Base-by-base conservation (phyloP, 92 coral and sea anemone genomes). In the Montipora capitata region DNA sequence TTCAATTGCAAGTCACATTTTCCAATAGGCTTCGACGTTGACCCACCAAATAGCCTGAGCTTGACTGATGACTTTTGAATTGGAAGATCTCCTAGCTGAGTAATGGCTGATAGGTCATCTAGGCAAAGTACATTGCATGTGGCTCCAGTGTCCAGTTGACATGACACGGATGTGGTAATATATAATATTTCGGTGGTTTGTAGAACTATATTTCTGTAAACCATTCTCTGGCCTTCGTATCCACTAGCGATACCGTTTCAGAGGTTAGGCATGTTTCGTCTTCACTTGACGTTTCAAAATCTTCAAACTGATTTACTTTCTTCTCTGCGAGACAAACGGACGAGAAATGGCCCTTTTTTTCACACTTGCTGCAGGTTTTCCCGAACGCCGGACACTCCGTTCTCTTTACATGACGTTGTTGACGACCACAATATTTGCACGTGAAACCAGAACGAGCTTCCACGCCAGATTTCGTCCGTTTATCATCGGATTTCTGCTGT, bases 21-120 rank as follows among this genome's bases (percentile, higher is more conserved):
- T 9, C 85, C 85, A 3, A 67, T 44, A 45, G 87, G 91, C 40
- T 88, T 88, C 69, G 81, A 49, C 8, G 75, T 61, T 0, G 82
- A 57, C 11, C 87, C 91, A 80, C 81, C 86, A 79, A 87, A 87
- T 17, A 79, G 41, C 72, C 74, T 87, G 43, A 87, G 86, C 1
- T 57, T 87, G 5, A 87, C 86, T 35, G 20, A 16, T 27, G 86
- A 59, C 39, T 87, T 80, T 27, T 87, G 40, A 17, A 87, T 51
- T 0, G 86, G 73, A 49, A 86, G 91, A 59, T 61, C 83, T 79
- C 79, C 79, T 41, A 76, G n/a, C 79, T 87, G 81, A 18, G 49
- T 71, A 39, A 80, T 73, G 38, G 57, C 74, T 35, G 63, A 43
- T 18, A 87, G 78, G 10, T n/a, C n/a, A n/a, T n/a, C n/a, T n/a